Base-by-base conservation (phyloP, 2,888 invertebrate genomes). In the Willowsia nigromaculata region DNA sequence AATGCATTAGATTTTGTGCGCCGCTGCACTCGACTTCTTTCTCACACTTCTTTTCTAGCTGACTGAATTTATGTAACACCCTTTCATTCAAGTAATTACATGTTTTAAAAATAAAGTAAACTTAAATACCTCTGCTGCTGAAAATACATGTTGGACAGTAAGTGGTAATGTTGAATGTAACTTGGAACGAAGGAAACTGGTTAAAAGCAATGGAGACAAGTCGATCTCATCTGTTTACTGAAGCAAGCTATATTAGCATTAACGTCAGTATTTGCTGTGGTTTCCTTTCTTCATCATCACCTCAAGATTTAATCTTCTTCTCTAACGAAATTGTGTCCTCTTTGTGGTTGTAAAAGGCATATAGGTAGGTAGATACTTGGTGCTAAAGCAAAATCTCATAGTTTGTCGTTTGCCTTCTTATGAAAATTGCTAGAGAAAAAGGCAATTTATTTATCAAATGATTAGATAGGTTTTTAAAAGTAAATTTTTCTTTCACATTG, bases 171-270 rank as follows among this genome's bases (percentile, higher is more conserved):
- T 30, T 78, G 0, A 53, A 30, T 53, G 53, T 56, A 68, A 30
- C 5, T 65, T 65, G 5, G 1, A 33, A 15, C 0, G 53, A 22
- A 56, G 25, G 76, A 50, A 50, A 30, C 47, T 50, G n/a, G 47
- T 76, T 50, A 25, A 80, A 59, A 80, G 80, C 33, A 43, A 15
- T 56, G 80, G 80, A 80, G 80, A 80, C 80, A 56, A 22, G 18
- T 37, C 22, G 56, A 53, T 56, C 53, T 30, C 53, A 80, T 80
- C 59, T 22, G 40, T 56, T 9, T 25, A 7, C 37, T 80, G 80
- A 80, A 59, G 56, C 80, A 27, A 33, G 15, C 37, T 59, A 59
- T 18, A 59, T 80, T 80, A 33, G 59, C 15, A 22, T 78, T 76
- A 76, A 0, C 47, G 74, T 74, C 74, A 15, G 47, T 15, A 15